Evolutionary conservation across 2,888 invertebrate genomes (phyloP), one percentile per base, ranked within the genome.

Genomic region (Epiblema foenella): DNA sequence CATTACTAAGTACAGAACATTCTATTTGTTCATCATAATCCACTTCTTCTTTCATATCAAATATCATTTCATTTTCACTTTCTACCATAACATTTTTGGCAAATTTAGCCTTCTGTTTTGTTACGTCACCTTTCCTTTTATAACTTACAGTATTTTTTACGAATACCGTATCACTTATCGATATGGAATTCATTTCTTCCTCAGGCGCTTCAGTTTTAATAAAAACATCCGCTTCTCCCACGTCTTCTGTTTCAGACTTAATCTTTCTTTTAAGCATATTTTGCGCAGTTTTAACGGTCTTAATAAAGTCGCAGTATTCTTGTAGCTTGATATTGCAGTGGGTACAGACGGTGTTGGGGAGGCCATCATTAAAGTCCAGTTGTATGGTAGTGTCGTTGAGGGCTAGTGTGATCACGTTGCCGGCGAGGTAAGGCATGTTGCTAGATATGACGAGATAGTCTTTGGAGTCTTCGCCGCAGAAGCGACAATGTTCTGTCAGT

Each of bases 281-380:
- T 29, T 62, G 60, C 0, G 46, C 24, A 24, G 15, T 29, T 17
- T 46, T n/a, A 5, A 62, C 60, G 1, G 24, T 10, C 49, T n/a
- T 46, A 12, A 62, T 24, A 3, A 49, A 46, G 7, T 24, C n/a
- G 5, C 24, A 11, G 4, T 29, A 29, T 10, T 62, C 60, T 7
- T 24, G 17, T 17, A 62, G 60, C 24, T 62, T 62, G 1, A 1
- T 17, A 11, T 49, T n/a, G 17, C 60, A 62, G n/a, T 62, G n/a
- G 0, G 2, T n/a, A 10, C 60, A 62, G 2, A 62, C 46, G 11
- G 46, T n/a, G 5, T 29, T 29, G 2, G 60, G 60, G n/a, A 60
- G 10, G n/a, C 2, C 2, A n/a, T 46, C 29, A 29, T 29, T 49
- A 9, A 62, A 49, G 46, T 62, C 60, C 1, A 62, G 10, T 0